Evolutionary conservation across 2,797 vertebrate species (phyloP).

Genomic region (Amblyraja radiata): DNA sequence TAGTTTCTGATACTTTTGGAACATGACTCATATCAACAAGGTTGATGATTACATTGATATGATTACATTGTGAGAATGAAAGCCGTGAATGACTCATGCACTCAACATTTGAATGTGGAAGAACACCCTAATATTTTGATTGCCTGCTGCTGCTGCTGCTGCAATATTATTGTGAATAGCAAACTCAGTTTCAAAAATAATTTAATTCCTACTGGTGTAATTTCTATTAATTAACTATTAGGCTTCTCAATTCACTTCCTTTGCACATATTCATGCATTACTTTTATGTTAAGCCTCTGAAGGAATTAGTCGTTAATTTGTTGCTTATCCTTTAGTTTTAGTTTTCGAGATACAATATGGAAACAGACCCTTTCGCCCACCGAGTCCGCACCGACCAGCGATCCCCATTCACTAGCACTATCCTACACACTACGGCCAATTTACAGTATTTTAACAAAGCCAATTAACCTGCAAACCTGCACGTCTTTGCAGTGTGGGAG

Average conservation of each 20-base stretch:
- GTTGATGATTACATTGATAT: background rate
- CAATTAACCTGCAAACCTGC: too few relatives aligned
- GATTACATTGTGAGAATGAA: background rate
- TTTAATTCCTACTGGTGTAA: background rate
- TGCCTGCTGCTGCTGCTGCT: background rate
- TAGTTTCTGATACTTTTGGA: background rate
- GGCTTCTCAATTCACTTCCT: background rate
- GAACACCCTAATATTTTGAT: background rate
- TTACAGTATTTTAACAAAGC: too few relatives aligned
- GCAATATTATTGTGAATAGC: background rate
- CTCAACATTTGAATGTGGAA: background rate
- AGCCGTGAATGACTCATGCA: background rate
- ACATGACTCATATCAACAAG: background rate
- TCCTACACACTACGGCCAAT: too few relatives aligned
- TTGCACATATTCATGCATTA: background rate
- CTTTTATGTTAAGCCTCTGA: background rate
- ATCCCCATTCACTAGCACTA: too few relatives aligned
- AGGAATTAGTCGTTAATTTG: background rate
- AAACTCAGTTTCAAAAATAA: background rate
- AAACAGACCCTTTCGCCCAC: too few relatives aligned
- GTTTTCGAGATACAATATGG: too few relatives aligned
- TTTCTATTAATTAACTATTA: background rate
- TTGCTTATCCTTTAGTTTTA: background rate
- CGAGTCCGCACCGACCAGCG: too few relatives aligned
- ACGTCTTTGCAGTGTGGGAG: too few relatives aligned